Evolutionary conservation across 2,113 vertebrate genomes (phyloP).

Genomic region (Ailurus styani): DNA sequence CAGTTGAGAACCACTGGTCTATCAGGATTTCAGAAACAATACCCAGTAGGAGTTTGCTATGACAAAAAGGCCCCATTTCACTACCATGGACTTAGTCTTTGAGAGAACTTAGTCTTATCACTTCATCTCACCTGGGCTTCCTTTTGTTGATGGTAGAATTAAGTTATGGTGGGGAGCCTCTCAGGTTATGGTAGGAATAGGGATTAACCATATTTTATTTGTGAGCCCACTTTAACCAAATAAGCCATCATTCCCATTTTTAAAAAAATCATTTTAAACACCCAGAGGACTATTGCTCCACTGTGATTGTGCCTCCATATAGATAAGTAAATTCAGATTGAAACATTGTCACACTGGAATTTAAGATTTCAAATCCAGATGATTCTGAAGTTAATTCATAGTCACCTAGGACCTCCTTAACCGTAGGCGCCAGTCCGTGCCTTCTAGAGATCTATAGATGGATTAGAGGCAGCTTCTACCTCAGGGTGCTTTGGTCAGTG

Average conservation of each 20-base stretch:
- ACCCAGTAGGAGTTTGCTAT: neutral
- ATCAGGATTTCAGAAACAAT: neutral
- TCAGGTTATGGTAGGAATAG: neutral
- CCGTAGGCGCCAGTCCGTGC: neutral
- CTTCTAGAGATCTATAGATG: neutral
- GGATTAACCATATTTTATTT: neutral
- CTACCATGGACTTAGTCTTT: neutral
- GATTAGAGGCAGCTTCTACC: neutral
- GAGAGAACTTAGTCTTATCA: neutral
- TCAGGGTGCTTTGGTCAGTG: neutral
- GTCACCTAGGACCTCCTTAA: neutral
- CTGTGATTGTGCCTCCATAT: neutral
- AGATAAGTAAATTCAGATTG: neutral
- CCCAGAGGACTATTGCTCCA: neutral
- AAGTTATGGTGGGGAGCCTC: neutral
- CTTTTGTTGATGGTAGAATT: neutral
- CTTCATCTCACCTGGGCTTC: neutral
- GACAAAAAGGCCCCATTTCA: neutral
- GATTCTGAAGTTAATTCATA: neutral
- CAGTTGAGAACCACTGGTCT: neutral
- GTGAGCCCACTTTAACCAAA: neutral
- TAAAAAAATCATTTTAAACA: neutral
- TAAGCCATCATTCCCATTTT: neutral
- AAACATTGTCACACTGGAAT: neutral
- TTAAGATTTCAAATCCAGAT: neutral